A percentile compares a stretch with the other conserved stretches of the same genome.
phyloP scores from a whole-genome alignment of 2,797 vertebrate species.

The Coluber constrictor region DNA sequence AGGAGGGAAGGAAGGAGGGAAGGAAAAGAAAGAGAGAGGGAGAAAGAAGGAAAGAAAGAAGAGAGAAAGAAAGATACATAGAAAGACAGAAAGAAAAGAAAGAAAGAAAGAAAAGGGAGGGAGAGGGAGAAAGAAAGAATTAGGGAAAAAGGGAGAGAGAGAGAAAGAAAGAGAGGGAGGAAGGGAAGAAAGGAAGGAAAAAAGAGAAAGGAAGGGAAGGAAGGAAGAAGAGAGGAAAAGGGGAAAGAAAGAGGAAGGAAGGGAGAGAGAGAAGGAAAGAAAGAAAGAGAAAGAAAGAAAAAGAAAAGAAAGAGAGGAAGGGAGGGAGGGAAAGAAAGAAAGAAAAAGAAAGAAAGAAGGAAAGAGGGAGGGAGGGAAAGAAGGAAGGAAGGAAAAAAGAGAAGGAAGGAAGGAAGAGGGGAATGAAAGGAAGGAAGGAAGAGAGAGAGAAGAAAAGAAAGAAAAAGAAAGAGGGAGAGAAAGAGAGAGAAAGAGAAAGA shows the following conservation, averaged over 20 bases:
- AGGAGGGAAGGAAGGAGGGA: too few relatives aligned
- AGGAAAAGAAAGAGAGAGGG: too few relatives aligned
- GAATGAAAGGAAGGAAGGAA: not conserved
- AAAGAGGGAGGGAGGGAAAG: fast-evolving
- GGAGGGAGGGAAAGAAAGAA: fast-evolving
- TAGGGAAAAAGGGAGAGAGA: not conserved
- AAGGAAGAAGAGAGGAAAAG: too few relatives aligned
- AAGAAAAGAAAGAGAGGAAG: not conserved
- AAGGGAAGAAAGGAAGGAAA: too few relatives aligned
- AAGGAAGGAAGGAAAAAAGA: not conserved
- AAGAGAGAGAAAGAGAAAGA: too few relatives aligned
- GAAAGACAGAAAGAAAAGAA: too few relatives aligned
- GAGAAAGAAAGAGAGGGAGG: too few relatives aligned
- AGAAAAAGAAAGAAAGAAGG: not conserved
- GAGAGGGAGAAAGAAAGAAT: not conserved
- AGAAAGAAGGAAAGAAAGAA: not conserved
- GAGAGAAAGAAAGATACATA: too few relatives aligned
- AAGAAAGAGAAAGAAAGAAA: not conserved
- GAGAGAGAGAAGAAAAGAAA: fast-evolving
- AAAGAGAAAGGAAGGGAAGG: fast-evolving
- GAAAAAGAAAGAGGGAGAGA: fast-evolving
- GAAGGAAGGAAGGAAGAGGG: not conserved
- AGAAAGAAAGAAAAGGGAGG: not conserved
- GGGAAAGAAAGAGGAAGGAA: not conserved
- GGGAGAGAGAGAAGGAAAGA: too few relatives aligned